These are phyloP conservation scores for Psephotus haematonotus DNA, from an alignment of 2,113 vertebrate species.

Conservation along the genomic window DNA sequence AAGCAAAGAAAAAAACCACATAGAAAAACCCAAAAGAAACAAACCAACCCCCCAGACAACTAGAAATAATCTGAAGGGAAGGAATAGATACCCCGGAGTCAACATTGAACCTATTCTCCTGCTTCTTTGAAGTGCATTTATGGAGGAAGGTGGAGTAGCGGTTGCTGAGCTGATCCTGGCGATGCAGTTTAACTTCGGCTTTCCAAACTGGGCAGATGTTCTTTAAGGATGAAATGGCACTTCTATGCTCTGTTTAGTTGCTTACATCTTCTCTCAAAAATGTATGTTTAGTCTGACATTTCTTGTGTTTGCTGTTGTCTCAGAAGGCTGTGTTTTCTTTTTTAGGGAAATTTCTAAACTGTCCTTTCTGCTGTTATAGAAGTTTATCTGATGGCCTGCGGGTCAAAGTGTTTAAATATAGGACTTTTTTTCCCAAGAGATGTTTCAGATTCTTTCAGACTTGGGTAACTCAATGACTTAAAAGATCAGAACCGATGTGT, in stretches of 20 bases:
- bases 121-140: neutral
- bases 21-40: neutral
- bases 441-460: constrained; percentile 22
- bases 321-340: constrained; percentile 20
- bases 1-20: neutral
- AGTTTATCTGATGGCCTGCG: neutral
- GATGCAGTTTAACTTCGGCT: neutral
- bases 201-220: neutral
- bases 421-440: neutral
- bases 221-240: constrained; percentile 12
- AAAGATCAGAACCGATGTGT: neutral
- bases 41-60: neutral
- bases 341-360: constrained; percentile 36
- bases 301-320: constrained; percentile 35
- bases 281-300: constrained; percentile 65
- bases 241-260: neutral
- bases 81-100: neutral
- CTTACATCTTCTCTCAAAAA: constrained; percentile 54
- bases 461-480: neutral
- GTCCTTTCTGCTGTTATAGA: neutral
- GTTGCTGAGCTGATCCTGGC: neutral
- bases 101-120: neutral
- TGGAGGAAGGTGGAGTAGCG: neutral
- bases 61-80: neutral
- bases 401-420: constrained; percentile 43